Evolutionary conservation across 2,113 vertebrate genomes (phyloP).

Genomic region (Seriola rivoliana): DNA sequence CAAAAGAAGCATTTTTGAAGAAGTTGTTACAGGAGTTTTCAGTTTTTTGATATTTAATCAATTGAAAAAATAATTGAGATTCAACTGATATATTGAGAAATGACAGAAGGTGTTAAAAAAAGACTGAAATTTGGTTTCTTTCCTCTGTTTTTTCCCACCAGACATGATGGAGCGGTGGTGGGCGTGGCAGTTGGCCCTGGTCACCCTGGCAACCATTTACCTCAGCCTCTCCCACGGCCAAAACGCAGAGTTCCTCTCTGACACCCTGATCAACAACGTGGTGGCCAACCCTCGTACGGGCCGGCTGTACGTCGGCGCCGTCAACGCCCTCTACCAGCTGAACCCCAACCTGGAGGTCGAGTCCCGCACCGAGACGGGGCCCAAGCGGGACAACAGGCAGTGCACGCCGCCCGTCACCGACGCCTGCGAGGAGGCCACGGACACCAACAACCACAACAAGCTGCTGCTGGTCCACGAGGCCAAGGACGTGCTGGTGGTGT

Average conservation of each 20-base stretch:
- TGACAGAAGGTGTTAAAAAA: too few relatives aligned
- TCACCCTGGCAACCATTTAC: slow-evolving; percentile 33
- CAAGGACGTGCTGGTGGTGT: slow-evolving; percentile 86
- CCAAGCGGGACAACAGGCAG: slow-evolving; percentile 86
- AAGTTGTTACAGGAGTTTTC: too few relatives aligned
- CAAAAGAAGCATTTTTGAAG: too few relatives aligned
- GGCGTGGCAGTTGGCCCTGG: slow-evolving; percentile 60
- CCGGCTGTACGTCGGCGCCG: slow-evolving; percentile 90
- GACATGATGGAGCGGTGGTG: slow-evolving; percentile 78
- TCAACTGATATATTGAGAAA: too few relatives aligned
- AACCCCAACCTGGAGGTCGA: slow-evolving; percentile 76
- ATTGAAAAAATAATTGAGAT: too few relatives aligned
- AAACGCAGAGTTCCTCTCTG: slow-evolving; percentile 72
- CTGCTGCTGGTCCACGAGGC: slow-evolving; percentile 88
- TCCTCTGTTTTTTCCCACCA: slow-evolving; percentile 40
- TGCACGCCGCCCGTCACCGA: slow-evolving; percentile 93
- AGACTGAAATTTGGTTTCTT: not conserved
- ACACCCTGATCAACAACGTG: slow-evolving; percentile 90
- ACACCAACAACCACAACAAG: slow-evolving; percentile 92
- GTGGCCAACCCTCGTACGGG: slow-evolving; percentile 86
- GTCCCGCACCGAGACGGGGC: slow-evolving; percentile 80
- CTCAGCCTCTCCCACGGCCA: slow-evolving; percentile 49
- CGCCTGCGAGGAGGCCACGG: slow-evolving; percentile 84
- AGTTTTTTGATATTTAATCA: too few relatives aligned
- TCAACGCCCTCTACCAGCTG: slow-evolving; percentile 93